These are phyloP conservation scores for Zosterops hypoxanthus DNA, from an alignment of 2,113 vertebrate genomes.

Conservation along the genomic window DNA sequence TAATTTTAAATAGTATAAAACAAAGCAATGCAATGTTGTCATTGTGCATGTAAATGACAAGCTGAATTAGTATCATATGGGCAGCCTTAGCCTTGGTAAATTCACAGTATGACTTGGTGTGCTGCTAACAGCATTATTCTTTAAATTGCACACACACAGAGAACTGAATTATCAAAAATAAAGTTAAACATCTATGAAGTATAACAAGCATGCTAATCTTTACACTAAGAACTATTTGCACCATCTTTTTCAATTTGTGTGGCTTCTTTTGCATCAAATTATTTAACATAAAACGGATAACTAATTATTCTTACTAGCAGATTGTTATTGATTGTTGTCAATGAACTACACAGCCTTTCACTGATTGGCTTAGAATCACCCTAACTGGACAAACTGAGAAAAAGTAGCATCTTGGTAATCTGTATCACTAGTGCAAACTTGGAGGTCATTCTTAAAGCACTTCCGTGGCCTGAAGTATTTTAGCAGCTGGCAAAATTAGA, in stretches of 20 bases:
- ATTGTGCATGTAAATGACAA: neutral
- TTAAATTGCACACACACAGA: neutral
- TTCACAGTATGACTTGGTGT: neutral
- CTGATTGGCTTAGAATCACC: neutral
- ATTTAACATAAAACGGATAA: neutral
- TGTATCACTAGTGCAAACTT: neutral
- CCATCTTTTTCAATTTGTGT: neutral
- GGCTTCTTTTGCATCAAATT: neutral
- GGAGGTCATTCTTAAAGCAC: neutral
- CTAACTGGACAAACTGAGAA: neutral
- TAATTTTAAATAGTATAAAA: neutral
- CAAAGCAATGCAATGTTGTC: neutral
- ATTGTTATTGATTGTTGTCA: neutral
- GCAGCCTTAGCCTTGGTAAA: neutral
- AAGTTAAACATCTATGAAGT: neutral
- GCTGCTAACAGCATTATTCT: neutral
- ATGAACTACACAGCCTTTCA: neutral
- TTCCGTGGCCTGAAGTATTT: neutral
- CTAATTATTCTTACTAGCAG: neutral
- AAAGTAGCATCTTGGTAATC: neutral
- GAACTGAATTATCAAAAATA: neutral
- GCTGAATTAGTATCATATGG: neutral
- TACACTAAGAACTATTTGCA: neutral
- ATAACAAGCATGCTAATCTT: neutral
- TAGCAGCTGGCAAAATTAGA: neutral